Conservation (phyloP, 2,113 vertebrate species). For the Catagonus wagneri region DNA sequence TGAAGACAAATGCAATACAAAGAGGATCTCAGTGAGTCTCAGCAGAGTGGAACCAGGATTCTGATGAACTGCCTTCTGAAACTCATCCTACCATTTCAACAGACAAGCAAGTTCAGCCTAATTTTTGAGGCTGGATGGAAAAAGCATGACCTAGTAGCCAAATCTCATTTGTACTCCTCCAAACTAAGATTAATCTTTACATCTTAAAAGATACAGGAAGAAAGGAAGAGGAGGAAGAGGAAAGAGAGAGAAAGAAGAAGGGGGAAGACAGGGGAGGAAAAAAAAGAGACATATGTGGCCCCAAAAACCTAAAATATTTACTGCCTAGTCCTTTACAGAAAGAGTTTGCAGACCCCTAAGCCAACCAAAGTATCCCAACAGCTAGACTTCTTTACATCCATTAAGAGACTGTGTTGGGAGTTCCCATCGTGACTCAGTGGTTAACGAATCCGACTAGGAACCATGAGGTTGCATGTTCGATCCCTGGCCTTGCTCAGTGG, state of each 20-base stretch:
- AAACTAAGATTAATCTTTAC: not conserved
- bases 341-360: not conserved
- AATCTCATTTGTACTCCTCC: not conserved
- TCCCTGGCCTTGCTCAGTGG: too few relatives aligned
- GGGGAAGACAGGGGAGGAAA: not conserved
- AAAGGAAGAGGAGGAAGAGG: not conserved
- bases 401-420: not conserved
- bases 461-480: too few relatives aligned
- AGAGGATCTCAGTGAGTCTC: not conserved
- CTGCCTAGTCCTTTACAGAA: not conserved
- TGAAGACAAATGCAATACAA: not conserved
- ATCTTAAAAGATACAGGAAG: not conserved
- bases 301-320: not conserved
- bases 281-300: not conserved
- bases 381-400: not conserved
- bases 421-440: too few relatives aligned
- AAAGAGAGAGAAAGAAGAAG: accelerated
- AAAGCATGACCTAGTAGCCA: not conserved
- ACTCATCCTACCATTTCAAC: not conserved
- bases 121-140: not conserved
- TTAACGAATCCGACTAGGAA: too few relatives aligned
- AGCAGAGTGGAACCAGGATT: not conserved
- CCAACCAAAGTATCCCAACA: not conserved
- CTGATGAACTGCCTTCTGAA: not conserved
- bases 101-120: not conserved